Evolutionary conservation across 2,797 vertebrate species (phyloP), one percentile per base, ranked within the genome.

Genomic region (Lacerta viridis): DNA sequence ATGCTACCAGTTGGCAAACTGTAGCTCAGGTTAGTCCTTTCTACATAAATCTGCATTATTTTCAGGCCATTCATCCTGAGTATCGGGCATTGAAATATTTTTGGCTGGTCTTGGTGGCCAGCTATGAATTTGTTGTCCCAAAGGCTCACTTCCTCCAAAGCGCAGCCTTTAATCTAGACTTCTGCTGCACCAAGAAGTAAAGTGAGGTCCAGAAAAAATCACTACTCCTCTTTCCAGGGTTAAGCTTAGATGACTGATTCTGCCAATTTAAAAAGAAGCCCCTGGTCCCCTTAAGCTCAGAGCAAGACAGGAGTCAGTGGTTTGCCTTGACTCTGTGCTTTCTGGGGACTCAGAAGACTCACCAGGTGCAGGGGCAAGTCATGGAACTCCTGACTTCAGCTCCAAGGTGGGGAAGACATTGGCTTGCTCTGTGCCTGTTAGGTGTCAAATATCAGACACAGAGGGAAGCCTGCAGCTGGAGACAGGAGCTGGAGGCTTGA

Each of bases 1-100:
- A 98, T 9, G 98, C 98, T 93, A 98, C 98, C 0, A 96, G 94
- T 13, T 99, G 99, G 99, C 96, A 98, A 97, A 99, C 98, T 0
- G 97, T 99, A 71, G 97, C 97, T 13, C 98, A 99, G 98, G 99
- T 99, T 4, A 94, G 96, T 93, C 27, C 29, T 89, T 87, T 77
- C 0, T 46, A 33, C 78, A 87, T 9, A 0, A 0, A 0, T 74
- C 29, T 64, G 1, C 68, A 17, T 89, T 81, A 36, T 74, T 80
- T 29, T 80, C 17, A 50, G 11, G 23, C 3, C 8, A 6, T 85
- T 66, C 74, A 77, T 83, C 23, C 39, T 71, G 64, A 20, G 59
- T 68, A 61, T 27, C 80, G 80, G 71, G 50, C 10, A 20, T 23
- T 66, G 39, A 77, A 64, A 1, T 55, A 36, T 5, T 46, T 36